phyloP scores from a whole-genome alignment of 30 jellyfish, hydroid and myxozoan species.

The Aurelia sp. region DNA sequence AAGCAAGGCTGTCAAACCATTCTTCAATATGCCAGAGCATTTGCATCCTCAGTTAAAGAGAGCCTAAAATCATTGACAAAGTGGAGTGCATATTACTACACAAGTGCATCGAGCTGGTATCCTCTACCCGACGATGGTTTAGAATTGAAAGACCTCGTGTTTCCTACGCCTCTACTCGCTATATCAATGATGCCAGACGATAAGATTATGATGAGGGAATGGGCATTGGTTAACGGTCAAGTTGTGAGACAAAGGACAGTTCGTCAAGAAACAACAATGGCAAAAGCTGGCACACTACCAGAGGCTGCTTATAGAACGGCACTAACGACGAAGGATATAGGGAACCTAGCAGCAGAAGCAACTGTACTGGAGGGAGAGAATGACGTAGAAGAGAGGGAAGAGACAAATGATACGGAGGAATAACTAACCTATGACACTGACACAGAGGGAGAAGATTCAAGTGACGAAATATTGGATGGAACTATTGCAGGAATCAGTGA shows the following conservation, averaged over 20 bases:
- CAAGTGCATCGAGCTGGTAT: not conserved
- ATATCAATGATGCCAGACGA: not conserved
- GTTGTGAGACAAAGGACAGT: not conserved
- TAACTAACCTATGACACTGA: not conserved
- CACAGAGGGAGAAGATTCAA: not conserved
- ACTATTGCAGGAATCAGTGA: not conserved
- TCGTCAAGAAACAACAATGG: not conserved
- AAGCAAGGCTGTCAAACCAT: not conserved
- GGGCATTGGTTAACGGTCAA: not conserved
- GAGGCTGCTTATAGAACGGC: slow-evolving; percentile 1
- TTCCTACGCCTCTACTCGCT: not conserved
- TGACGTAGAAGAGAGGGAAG: not conserved
- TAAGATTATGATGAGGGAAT: not conserved
- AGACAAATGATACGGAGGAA: not conserved
- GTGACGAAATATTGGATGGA: not conserved
- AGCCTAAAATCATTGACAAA: not conserved
- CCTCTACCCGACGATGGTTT: not conserved
- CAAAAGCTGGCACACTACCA: not conserved
- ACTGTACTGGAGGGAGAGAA: slow-evolving; percentile 11
- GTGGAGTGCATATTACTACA: slow-evolving; percentile 4
- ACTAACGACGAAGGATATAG: slow-evolving; percentile 8
- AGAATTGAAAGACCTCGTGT: not conserved
- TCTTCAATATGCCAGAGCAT: slow-evolving; percentile 23
- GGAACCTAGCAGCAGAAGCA: not conserved
- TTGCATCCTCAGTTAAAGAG: slow-evolving; percentile 2